Base-by-base conservation (phyloP, 2,888 invertebrate species). In the Thymelicus acteon region DNA sequence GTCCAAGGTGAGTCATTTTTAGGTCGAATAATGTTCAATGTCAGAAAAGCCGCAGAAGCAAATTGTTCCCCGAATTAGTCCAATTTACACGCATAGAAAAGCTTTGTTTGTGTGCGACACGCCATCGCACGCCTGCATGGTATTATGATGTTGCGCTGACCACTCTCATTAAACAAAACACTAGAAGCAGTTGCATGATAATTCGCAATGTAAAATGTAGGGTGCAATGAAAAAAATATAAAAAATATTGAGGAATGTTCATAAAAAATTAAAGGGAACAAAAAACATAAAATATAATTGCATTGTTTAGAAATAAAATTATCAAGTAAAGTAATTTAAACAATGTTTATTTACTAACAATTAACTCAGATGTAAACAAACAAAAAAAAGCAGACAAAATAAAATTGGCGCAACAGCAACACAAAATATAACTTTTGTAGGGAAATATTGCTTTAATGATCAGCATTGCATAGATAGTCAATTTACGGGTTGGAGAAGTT, bases 41-140 rank as follows among this genome's bases (percentile, higher is more conserved):
- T 87, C 90, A 87, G 82, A 87, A 87, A 77, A 79, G 80, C 89
- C 88, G 91, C 91, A 91, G 86, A 84, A 87, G 86, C 85, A 86
- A 88, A 89, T 88, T 86, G 85, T 83, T 85, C 78, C 83, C 79
- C 74, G 75, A 82, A 81, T 80, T 81, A 82, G 78, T 74, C 76
- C 72, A 75, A 74, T 77, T 74, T 73, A 76, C 79, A 79, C 79
- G 78, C 78, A 77, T 52, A 64, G 49, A 60, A 57, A 63, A 13
- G 71, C 58, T 49, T 64, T 64, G 60, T 70, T 70, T 31, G 64
- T 64, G 64, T 65, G 64, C 44, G 49, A 52, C 70, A 70, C 70
- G 70, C 70, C 60, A 69, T 54, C 8, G 15, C 39, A 15, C 40
- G 31, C 31, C 31, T 57, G 68, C 54, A 57, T 39, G 63, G 19